phyloP scores from a whole-genome alignment of 2,888 invertebrate species.

The Eueremaeus valkanovi region DNA sequence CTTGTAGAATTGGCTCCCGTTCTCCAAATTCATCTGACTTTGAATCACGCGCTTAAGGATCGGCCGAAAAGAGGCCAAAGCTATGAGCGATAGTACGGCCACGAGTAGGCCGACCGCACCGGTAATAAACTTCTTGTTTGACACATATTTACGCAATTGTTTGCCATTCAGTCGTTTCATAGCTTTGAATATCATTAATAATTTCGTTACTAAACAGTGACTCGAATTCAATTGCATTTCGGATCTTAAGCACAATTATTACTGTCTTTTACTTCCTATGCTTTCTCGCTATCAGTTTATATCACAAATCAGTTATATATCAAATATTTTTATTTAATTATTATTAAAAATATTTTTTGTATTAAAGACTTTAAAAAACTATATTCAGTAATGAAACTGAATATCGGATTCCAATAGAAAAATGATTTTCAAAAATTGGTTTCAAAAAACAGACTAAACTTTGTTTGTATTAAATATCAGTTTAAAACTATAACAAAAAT shows the following conservation, averaged over 20 bases:
- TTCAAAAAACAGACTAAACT: too few relatives aligned
- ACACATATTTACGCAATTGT: neutral
- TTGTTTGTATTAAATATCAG: neutral
- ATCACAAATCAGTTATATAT: neutral
- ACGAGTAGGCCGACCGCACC: neutral
- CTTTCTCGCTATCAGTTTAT: neutral
- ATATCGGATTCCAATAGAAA: neutral
- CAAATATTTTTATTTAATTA: neutral
- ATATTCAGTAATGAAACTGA: neutral
- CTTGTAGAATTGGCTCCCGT: constrained; percentile 23
- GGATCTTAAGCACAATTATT: neutral
- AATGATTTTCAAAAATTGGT: neutral
- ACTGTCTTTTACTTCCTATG: too few relatives aligned
- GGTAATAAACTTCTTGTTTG: constrained; percentile 5
- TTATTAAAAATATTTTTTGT: neutral
- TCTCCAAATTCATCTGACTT: constrained; percentile 28
- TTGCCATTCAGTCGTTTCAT: constrained; percentile 26
- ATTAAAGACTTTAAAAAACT: neutral
- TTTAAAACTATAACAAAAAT: constrained; percentile 1
- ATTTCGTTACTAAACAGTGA: neutral
- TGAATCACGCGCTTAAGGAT: constrained; percentile 14
- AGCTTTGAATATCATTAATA: neutral
- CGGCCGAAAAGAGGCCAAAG: neutral
- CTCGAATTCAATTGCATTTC: constrained; percentile 15
- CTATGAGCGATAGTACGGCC: neutral